Base-by-base conservation (phyloP, 1,140 invertebrate species). In the Papilio glaucus region DNA sequence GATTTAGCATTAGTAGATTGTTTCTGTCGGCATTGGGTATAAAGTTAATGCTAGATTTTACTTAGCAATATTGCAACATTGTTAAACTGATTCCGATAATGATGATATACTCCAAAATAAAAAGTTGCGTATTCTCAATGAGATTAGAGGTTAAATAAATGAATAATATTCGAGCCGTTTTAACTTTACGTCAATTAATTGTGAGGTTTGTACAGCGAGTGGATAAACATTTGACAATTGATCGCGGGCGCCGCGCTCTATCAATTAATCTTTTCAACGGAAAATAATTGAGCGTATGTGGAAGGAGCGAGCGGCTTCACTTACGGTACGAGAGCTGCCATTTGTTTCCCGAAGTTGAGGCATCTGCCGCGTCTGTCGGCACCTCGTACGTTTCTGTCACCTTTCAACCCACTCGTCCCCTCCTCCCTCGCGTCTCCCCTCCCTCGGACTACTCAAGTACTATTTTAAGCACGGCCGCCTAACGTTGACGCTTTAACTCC, bases 351-450 rank as follows among this genome's bases (percentile, higher is more conserved):
- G 53, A 18, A 15, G 67, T 69, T 33, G 49, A 24, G 39, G 53
- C 53, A 60, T 69, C 42, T 72, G 65, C n/a, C 24, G 9, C 49
- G 69, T 69, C 71, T 71, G 67, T 77, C 71, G 60, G 69, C 72
- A 72, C 45, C 69, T 72, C 26, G 68, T 76, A 24, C 67, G 63
- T 70, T 53, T 72, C 72, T 76, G 72, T 76, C 74, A 72, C 57
- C 42, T 63, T 57, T 53, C 70, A 53, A 37, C 57, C 39, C 67
- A 45, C 63, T 65, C 29, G 24, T 6, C 8, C 9, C 29, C 26
- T 37, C 57, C 5, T 18, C 15, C 18, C 37, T 0, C 67, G 9
- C 53, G 18, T 53, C 8, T 41, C 24, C 26, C 49, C 29, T 57
- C 10, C 10, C 18, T 38, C 26, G 61, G 68, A 63, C 38, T 69